Conservation (phyloP, 92 coral and sea anemone genomes). For the Epizoanthus rinbou region DNA sequence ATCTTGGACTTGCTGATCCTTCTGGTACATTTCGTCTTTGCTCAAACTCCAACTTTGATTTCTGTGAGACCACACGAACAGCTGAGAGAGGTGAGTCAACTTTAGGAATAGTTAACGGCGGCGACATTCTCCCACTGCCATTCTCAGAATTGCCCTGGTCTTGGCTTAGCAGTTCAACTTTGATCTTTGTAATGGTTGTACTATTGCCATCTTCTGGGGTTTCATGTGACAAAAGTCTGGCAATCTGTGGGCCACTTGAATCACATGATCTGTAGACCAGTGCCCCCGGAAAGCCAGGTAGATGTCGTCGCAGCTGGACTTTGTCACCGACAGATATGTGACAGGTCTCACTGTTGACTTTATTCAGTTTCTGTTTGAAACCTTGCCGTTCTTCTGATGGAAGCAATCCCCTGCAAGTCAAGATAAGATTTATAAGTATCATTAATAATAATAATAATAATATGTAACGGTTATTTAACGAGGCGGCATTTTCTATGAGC, state of each 20-base stretch:
- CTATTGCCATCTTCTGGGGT: constrained; percentile 64
- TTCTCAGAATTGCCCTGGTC: not conserved
- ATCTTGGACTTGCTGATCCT: not conserved
- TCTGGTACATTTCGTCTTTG: constrained; percentile 9
- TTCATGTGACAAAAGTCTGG: constrained; percentile 75
- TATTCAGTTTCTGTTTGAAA: constrained; percentile 80
- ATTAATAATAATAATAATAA: too few species aligned
- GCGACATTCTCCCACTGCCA: not conserved
- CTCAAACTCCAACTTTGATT: not conserved
- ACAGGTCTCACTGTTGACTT: constrained; percentile 66
- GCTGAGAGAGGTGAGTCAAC: constrained; percentile 42
- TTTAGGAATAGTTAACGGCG: constrained; percentile 12
- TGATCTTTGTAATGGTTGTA: constrained; percentile 66
- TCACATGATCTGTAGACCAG: constrained; percentile 77
- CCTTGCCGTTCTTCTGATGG: constrained; percentile 89
- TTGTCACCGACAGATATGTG: constrained; percentile 74
- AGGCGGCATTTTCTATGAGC: too few species aligned
- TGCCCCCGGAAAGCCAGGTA: constrained; percentile 92
- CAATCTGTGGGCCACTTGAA: constrained; percentile 77
- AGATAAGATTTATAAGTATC: too few species aligned
- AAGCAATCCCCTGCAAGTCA: constrained; percentile 73
- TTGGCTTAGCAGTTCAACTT: constrained; percentile 58
- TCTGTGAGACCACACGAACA: constrained; percentile 19
- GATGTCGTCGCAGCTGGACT: constrained; percentile 80
- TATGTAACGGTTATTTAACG: too few species aligned